Evolutionary conservation across 2,113 vertebrate species (phyloP).

Genomic region (Chiloscyllium plagiosum): DNA sequence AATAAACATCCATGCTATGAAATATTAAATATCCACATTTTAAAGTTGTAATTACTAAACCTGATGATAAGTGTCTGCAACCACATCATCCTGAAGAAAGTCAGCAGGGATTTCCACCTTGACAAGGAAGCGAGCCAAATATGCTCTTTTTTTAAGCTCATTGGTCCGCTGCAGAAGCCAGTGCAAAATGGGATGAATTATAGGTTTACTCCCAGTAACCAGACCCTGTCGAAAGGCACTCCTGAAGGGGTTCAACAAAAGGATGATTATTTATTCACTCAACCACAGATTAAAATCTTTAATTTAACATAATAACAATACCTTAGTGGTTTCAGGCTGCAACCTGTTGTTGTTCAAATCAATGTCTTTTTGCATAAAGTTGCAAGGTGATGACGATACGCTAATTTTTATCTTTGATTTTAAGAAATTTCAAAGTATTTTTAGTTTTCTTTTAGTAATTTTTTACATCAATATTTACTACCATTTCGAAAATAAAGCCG

Average conservation of each 20-base stretch:
- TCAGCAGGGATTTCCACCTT: conserved; percentile 85
- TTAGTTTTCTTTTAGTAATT: neutral
- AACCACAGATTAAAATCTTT: neutral
- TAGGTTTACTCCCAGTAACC: conserved; percentile 81
- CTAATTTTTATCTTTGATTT: neutral
- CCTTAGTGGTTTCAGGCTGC: neutral
- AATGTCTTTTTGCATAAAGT: neutral
- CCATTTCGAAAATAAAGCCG: neutral
- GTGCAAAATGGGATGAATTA: conserved; percentile 82
- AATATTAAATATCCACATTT: neutral
- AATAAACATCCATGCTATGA: neutral
- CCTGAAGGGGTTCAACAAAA: conserved; percentile 51
- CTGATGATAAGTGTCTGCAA: conserved; percentile 83
- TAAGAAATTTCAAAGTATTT: neutral
- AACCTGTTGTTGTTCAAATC: neutral
- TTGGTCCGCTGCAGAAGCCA: conserved; percentile 84
- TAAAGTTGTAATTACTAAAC: conserved; percentile 48
- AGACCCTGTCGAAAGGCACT: conserved; percentile 85
- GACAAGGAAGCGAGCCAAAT: conserved; percentile 84
- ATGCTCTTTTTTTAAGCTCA: conserved; percentile 91
- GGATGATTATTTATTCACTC: neutral
- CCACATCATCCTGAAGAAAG: conserved; percentile 83
- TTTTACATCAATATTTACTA: neutral
- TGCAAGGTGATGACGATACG: neutral
- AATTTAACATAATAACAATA: neutral